A percentile compares a stretch with the other conserved stretches of the same genome.
phyloP scores from a whole-genome alignment of 2,113 vertebrate genomes.

The Oryzias curvinotus region DNA sequence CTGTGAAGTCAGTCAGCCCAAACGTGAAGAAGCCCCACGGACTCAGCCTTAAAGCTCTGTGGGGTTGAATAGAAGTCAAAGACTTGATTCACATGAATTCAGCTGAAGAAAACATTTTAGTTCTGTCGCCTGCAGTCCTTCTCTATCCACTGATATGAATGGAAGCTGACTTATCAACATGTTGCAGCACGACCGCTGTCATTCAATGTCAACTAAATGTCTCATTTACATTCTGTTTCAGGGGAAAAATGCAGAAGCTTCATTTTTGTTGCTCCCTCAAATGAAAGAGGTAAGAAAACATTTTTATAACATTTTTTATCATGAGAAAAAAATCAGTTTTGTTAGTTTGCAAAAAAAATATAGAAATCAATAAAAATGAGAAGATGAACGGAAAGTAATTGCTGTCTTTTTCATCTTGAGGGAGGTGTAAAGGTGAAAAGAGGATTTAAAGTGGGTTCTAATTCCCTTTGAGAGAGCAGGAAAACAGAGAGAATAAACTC shows the following conservation, averaged over 20 bases:
- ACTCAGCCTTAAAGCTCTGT: too few relatives aligned
- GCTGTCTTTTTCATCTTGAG: too few relatives aligned
- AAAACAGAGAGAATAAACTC: too few relatives aligned
- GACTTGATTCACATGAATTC: neutral
- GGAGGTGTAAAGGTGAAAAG: too few relatives aligned
- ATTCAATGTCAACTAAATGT: slow-evolving; percentile 1
- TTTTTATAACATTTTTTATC: neutral
- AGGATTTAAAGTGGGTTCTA: too few relatives aligned
- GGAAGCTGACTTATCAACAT: neutral
- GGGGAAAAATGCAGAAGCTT: slow-evolving; percentile 90
- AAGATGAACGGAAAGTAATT: too few relatives aligned
- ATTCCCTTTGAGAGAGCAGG: too few relatives aligned
- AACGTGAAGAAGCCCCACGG: too few relatives aligned
- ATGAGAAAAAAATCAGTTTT: too few relatives aligned
- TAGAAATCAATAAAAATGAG: too few relatives aligned
- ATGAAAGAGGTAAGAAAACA: slow-evolving; percentile 83
- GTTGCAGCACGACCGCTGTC: neutral
- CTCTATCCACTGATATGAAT: neutral
- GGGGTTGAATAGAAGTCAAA: too few relatives aligned
- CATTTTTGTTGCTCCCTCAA: slow-evolving; percentile 81
- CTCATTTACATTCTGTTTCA: slow-evolving; percentile 62
- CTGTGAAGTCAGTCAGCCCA: too few relatives aligned
- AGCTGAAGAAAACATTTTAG: neutral
- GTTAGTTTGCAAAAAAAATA: neutral
- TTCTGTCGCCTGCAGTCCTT: neutral